Evolutionary conservation across 2,888 invertebrate genomes (phyloP).

Genomic region (Habrosyne pyritoides): DNA sequence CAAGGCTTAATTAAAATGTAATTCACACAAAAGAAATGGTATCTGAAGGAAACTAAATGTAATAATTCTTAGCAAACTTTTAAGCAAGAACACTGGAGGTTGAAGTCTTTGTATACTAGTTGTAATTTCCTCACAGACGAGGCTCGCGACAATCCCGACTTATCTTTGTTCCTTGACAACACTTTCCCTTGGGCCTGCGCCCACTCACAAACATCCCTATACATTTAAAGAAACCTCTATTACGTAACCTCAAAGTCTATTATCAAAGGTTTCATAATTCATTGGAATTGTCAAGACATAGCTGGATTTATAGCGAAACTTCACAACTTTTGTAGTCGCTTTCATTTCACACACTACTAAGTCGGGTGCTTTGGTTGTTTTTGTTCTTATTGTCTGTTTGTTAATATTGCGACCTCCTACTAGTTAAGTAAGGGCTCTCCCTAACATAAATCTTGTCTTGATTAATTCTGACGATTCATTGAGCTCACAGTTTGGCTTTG

Average conservation of each 20-base stretch:
- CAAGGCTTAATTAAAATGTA: neutral
- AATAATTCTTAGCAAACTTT: constrained; percentile 34
- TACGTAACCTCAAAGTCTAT: constrained; percentile 20
- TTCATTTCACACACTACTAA: constrained; percentile 72
- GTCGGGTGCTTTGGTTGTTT: constrained; percentile 54
- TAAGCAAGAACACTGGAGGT: constrained; percentile 50
- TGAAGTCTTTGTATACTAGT: constrained; percentile 65
- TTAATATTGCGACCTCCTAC: constrained; percentile 16
- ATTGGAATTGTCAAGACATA: constrained; percentile 37
- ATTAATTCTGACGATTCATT: constrained; percentile 1
- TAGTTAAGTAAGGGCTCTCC: constrained; percentile 1
- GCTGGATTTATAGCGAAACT: constrained; percentile 71
- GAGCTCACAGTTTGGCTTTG: neutral
- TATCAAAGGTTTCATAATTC: constrained; percentile 20
- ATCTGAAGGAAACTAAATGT: constrained; percentile 11
- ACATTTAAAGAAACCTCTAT: constrained; percentile 33
- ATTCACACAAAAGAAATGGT: constrained; percentile 11
- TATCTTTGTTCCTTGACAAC: constrained; percentile 79
- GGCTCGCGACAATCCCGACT: constrained; percentile 74
- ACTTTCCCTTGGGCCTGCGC: constrained; percentile 71
- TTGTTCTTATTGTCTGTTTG: constrained; percentile 43
- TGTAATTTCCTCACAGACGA: constrained; percentile 74
- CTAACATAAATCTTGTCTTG: neutral
- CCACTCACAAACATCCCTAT: constrained; percentile 33
- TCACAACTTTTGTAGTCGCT: constrained; percentile 72